phyloP scores from a whole-genome alignment of 2,113 vertebrate genomes.

The Madoqua kirkii region DNA sequence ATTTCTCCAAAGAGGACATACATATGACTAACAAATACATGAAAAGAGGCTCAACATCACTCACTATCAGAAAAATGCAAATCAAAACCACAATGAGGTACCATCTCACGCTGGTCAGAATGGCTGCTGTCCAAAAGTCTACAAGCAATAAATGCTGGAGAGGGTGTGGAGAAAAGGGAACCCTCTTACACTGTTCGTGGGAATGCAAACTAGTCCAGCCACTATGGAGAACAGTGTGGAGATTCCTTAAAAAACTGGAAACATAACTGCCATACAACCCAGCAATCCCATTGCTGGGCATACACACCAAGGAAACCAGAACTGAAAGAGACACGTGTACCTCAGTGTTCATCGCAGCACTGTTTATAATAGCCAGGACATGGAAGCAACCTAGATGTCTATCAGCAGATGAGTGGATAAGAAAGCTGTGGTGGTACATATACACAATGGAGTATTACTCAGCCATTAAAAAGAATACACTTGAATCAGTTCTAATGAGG shows the following conservation, averaged over 20 bases:
- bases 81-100: background rate
- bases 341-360: background rate
- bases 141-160: background rate
- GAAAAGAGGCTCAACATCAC: background rate
- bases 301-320: background rate
- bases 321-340: background rate
- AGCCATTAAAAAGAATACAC: background rate
- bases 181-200: background rate
- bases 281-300: background rate
- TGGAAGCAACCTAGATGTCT: background rate
- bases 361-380: background rate
- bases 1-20: background rate
- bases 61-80: background rate
- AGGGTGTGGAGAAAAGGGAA: background rate
- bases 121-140: background rate
- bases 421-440: background rate
- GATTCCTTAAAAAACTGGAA: background rate
- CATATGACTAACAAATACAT: background rate
- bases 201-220: background rate
- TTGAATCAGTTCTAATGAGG: background rate
- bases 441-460: background rate
- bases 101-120: background rate
- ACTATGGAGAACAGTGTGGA: background rate
- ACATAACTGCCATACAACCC: background rate
- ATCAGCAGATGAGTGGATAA: background rate